phyloP scores from a whole-genome alignment of 2,888 invertebrate genomes.

The Rhyacophila evoluta region DNA sequence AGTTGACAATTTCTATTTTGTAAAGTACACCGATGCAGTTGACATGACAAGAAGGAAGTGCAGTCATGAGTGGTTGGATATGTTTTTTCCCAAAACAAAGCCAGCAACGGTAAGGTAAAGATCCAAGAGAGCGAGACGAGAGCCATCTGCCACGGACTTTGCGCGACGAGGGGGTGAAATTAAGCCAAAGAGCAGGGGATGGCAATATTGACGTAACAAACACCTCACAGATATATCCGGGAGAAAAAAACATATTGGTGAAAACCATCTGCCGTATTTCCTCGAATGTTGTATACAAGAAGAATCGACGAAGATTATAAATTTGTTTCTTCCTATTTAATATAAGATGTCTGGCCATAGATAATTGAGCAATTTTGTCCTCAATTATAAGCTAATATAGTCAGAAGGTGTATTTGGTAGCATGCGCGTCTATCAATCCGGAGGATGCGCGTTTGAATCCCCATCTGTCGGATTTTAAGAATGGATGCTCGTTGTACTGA shows the following conservation, averaged over 20 bases:
- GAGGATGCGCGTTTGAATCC: no score
- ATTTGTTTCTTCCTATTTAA: background rate
- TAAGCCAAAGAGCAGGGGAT: conserved; percentile 41
- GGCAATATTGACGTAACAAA: conserved; percentile 16
- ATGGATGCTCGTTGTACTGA: no score
- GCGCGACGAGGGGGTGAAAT: conserved; percentile 51
- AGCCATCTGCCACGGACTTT: conserved; percentile 54
- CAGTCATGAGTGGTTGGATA: conserved; percentile 48
- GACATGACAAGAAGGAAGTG: conserved; percentile 44
- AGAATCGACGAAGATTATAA: background rate
- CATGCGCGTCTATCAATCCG: no score
- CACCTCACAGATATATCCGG: conserved; percentile 48
- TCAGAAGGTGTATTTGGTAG: no score
- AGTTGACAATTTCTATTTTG: background rate
- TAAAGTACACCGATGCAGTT: conserved; percentile 1
- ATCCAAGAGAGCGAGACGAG: conserved; percentile 50
- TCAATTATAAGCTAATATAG: background rate
- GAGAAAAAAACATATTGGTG: conserved; percentile 54
- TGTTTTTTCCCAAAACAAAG: conserved; percentile 42
- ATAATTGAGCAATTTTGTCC: background rate
- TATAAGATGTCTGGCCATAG: background rate
- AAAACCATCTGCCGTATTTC: conserved; percentile 54
- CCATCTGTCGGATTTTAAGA: no score
- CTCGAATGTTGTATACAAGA: conserved; percentile 1
- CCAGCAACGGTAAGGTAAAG: conserved; percentile 37